These are phyloP conservation scores for Oscheius onirici DNA, from an alignment of 2,888 invertebrate genomes.

Conservation along the genomic window DNA sequence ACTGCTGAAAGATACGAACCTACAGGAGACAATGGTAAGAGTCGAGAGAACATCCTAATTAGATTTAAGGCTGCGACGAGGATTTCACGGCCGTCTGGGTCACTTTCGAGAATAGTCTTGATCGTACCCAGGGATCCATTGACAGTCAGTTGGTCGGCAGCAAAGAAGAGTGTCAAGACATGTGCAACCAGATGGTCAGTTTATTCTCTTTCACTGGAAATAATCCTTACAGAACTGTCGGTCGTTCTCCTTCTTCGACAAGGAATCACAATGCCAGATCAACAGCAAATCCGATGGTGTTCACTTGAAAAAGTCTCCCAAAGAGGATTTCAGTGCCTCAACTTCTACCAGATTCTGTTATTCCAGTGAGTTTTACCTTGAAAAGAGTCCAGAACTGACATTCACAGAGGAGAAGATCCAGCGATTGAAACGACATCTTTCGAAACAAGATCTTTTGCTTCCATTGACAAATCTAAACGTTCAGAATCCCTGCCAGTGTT, in stretches of 20 bases:
- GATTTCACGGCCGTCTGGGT: constrained; percentile 53
- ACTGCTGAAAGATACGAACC: background rate
- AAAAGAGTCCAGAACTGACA: no score
- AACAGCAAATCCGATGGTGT: constrained; percentile 49
- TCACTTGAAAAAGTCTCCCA: constrained; percentile 36
- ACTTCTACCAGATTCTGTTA: constrained; percentile 59
- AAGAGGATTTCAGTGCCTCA: constrained; percentile 50
- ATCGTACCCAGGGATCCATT: constrained; percentile 37
- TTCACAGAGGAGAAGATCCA: no score
- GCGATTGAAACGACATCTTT: no score
- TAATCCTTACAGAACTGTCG: constrained; percentile 37
- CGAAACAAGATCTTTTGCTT: no score
- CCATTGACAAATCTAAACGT: background rate
- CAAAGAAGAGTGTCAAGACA: constrained; percentile 45
- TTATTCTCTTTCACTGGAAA: background rate
- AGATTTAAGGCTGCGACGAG: constrained; percentile 42
- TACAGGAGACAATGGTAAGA: background rate
- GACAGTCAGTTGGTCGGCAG: constrained; percentile 39
- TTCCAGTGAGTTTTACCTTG: constrained; percentile 33
- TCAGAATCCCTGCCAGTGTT: constrained; percentile 62
- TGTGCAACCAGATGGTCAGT: constrained; percentile 44
- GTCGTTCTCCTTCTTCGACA: constrained; percentile 57
- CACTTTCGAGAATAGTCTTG: constrained; percentile 55
- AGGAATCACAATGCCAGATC: constrained; percentile 45
- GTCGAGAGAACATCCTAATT: no score